phyloP scores from a whole-genome alignment of 2,113 vertebrate species.

The Channa maculata region DNA sequence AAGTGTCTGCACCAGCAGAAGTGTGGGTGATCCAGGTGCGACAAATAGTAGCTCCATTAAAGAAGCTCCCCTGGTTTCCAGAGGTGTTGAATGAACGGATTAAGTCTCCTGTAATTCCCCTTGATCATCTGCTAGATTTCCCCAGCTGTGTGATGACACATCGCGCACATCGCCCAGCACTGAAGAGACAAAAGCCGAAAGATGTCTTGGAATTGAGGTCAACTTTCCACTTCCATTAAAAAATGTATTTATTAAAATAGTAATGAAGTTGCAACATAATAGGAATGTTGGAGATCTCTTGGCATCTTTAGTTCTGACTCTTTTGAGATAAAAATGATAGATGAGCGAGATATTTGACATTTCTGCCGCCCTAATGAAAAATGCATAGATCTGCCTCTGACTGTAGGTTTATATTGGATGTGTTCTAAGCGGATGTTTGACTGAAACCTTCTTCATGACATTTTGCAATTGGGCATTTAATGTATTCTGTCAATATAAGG shows the following conservation, averaged over 20 bases:
- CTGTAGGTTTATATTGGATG: too few relatives aligned
- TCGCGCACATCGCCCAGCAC: neutral
- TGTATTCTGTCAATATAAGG: too few relatives aligned
- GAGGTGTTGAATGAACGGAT: constrained; percentile 34
- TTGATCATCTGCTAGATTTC: neutral
- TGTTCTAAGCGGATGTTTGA: too few relatives aligned
- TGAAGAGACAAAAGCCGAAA: neutral
- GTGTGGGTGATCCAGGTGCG: constrained; percentile 27
- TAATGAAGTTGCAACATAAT: too few relatives aligned
- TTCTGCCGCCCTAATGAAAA: too few relatives aligned
- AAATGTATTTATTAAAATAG: neutral
- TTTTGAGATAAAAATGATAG: too few relatives aligned
- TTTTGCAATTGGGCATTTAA: too few relatives aligned
- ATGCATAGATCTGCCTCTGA: too few relatives aligned
- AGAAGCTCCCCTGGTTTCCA: neutral
- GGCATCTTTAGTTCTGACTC: too few relatives aligned
- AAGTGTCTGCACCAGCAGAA: neutral
- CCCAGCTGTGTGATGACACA: neutral
- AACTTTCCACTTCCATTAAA: neutral
- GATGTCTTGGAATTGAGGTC: neutral
- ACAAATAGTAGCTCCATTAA: constrained; percentile 5
- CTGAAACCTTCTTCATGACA: too few relatives aligned
- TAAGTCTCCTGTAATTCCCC: neutral
- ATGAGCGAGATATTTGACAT: too few relatives aligned
- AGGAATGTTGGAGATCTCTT: too few relatives aligned